Evolutionary conservation across 2,888 invertebrate genomes (phyloP).

Genomic region (Latheticus oryzae): DNA sequence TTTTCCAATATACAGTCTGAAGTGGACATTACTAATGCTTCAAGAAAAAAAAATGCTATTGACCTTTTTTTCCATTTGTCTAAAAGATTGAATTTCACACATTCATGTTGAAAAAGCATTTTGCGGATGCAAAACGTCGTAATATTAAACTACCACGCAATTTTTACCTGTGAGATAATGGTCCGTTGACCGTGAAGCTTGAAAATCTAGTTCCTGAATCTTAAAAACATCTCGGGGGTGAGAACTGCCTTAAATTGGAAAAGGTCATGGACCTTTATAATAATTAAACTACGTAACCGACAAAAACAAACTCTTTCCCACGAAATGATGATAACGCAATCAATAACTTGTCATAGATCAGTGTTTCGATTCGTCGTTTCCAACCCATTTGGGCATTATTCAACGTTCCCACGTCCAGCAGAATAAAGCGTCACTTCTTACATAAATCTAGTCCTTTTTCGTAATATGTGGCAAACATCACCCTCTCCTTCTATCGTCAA

Average conservation of each 20-base stretch:
- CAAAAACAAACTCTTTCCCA: no score
- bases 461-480: slow-evolving; percentile 31
- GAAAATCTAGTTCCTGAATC: slow-evolving; percentile 24
- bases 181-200: slow-evolving; percentile 10
- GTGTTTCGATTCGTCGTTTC: no score
- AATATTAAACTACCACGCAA: slow-evolving; percentile 19
- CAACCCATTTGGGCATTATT: slow-evolving; percentile 52
- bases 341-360: slow-evolving; percentile 47
- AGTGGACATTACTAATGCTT: no score
- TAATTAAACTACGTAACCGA: no score
- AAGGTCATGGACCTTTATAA: slow-evolving; percentile 23
- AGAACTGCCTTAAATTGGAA: slow-evolving; percentile 18
- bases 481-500: slow-evolving; percentile 30
- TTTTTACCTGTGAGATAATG: slow-evolving; percentile 25
- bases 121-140: slow-evolving; percentile 26
- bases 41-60: no score
- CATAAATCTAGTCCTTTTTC: slow-evolving; percentile 48
- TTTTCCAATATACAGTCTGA: no score
- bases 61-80: no score
- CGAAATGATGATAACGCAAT: slow-evolving; percentile 49
- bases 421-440: slow-evolving; percentile 44
- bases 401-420: slow-evolving; percentile 50
- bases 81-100: no score
- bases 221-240: slow-evolving; percentile 21
- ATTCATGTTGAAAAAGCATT: no score